phyloP scores from a whole-genome alignment of 2,888 invertebrate genomes.

The Dryococelus australis region DNA sequence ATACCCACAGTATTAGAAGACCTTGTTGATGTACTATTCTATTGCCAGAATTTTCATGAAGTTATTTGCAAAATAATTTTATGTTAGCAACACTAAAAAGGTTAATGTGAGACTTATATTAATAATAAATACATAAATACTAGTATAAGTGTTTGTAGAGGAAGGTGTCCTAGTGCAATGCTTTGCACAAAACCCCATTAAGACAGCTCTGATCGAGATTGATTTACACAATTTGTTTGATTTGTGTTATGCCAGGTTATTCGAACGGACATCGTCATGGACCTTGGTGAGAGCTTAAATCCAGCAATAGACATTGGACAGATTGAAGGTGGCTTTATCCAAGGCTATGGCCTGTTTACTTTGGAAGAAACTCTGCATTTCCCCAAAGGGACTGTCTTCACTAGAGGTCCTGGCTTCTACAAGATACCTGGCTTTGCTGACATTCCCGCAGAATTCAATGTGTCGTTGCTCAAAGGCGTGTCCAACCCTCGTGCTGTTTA shows the following conservation, averaged over 20 bases:
- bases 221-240: too few species aligned
- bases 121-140: too few species aligned
- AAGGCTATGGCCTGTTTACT: slow-evolving; percentile 92
- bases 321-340: slow-evolving; percentile 93
- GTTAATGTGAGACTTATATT: too few species aligned
- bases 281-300: slow-evolving; percentile 92
- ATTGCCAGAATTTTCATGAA: too few species aligned
- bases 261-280: slow-evolving; percentile 95
- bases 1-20: too few species aligned
- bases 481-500: slow-evolving; percentile 91
- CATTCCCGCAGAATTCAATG: slow-evolving; percentile 91
- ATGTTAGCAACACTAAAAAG: too few species aligned
- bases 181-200: too few species aligned
- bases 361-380: slow-evolving; percentile 90
- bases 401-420: slow-evolving; percentile 91
- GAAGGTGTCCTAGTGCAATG: too few species aligned
- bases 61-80: too few species aligned
- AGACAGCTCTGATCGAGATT: too few species aligned
- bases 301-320: slow-evolving; percentile 97
- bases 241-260: slow-evolving; percentile 64
- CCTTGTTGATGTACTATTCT: too few species aligned
- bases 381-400: slow-evolving; percentile 80
- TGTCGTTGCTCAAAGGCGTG: slow-evolving; percentile 88
- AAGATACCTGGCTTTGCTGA: slow-evolving; percentile 94
- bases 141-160: too few species aligned